Conservation (phyloP, 2,888 invertebrate genomes). For the Ichneumoninae sp. region DNA sequence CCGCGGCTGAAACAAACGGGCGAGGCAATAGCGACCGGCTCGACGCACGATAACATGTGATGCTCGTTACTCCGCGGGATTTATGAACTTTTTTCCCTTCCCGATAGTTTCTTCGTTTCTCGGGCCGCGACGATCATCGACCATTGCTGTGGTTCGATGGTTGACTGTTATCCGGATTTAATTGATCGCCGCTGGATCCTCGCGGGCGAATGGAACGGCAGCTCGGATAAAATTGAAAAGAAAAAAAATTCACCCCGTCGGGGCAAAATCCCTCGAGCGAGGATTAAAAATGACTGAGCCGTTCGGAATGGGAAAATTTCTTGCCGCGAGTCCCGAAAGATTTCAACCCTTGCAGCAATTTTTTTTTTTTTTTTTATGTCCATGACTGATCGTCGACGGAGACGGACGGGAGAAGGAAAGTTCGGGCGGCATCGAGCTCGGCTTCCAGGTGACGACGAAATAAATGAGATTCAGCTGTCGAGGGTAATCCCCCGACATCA, state of each 20-base stretch:
- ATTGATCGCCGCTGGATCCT: background rate
- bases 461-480: conserved; percentile 35
- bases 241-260: background rate
- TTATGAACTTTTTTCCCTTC: background rate
- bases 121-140: background rate
- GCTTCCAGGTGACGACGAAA: conserved; percentile 32
- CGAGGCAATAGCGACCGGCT: conserved; percentile 10
- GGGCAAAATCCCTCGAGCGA: too few relatives aligned
- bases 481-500: conserved; percentile 11
- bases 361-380: background rate
- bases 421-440: background rate
- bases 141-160: background rate
- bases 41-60: conserved; percentile 24
- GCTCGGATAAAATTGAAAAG: background rate
- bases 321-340: background rate
- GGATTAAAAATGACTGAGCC: too few relatives aligned
- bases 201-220: background rate
- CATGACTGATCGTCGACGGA: too few relatives aligned
- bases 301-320: too few relatives aligned
- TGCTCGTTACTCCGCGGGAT: background rate
- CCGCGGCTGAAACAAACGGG: conserved; percentile 11
- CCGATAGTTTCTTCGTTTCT: background rate
- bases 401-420: background rate
- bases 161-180: background rate
- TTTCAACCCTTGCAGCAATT: conserved; percentile 16